phyloP scores from a whole-genome alignment of 2,888 invertebrate species.

The Parnassius smintheus region DNA sequence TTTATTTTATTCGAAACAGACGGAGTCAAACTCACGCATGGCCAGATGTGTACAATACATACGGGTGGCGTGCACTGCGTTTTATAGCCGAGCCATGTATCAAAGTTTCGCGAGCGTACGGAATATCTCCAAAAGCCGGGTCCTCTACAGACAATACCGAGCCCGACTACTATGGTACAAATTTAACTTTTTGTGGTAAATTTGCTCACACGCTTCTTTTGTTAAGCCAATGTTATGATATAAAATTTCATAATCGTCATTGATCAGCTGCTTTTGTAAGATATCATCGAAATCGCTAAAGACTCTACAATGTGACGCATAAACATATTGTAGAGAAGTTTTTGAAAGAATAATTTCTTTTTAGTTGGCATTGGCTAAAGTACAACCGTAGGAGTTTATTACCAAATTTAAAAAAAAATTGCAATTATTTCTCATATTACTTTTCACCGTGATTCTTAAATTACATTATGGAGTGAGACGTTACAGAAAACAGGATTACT shows the following conservation, averaged over 20 bases:
- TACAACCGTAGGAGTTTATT: too few species aligned
- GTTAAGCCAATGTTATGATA: background rate
- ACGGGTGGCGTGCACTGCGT: slow-evolving; percentile 56
- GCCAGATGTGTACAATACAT: slow-evolving; percentile 46
- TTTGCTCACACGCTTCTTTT: slow-evolving; percentile 42
- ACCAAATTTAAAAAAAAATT: too few species aligned
- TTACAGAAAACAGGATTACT: too few species aligned
- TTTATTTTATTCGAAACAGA: slow-evolving; percentile 24
- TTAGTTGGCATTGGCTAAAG: too few species aligned
- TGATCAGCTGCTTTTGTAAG: too few species aligned
- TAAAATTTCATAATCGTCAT: background rate
- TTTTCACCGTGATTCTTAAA: too few species aligned
- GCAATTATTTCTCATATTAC: too few species aligned
- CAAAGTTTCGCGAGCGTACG: slow-evolving; percentile 62
- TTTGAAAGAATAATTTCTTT: too few species aligned
- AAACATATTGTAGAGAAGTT: too few species aligned
- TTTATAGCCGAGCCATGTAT: slow-evolving; percentile 72
- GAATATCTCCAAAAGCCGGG: slow-evolving; percentile 52
- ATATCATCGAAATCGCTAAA: too few species aligned
- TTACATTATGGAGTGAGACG: too few species aligned
- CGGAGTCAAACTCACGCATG: slow-evolving; percentile 32
- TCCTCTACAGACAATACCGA: slow-evolving; percentile 40
- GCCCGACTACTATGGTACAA: slow-evolving; percentile 50
- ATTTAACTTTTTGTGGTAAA: slow-evolving; percentile 61
- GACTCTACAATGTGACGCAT: too few species aligned